Evolutionary conservation across 2,113 vertebrate genomes (phyloP).

Genomic region (Rhynchopsitta pachyrhyncha): DNA sequence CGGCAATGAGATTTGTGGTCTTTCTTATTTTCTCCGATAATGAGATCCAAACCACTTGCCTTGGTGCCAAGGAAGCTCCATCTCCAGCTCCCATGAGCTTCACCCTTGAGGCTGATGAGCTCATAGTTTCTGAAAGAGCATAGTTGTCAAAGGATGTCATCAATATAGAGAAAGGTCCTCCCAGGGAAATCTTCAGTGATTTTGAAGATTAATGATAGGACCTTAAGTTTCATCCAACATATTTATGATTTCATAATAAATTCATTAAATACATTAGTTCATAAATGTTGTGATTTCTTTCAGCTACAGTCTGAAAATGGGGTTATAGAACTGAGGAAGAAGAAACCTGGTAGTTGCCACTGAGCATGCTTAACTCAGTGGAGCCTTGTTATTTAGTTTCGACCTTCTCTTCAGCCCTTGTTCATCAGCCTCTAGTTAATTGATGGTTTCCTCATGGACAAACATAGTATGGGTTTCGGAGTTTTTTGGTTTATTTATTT

Average conservation of each 20-base stretch:
- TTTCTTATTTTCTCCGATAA: not conserved
- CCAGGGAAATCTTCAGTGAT: not conserved
- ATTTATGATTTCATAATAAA: not conserved
- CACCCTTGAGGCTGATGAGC: constrained; percentile 21
- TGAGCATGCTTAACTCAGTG: not conserved
- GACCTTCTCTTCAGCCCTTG: not conserved
- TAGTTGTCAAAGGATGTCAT: not conserved
- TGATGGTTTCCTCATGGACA: not conserved
- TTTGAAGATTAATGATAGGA: not conserved
- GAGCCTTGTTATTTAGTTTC: not conserved
- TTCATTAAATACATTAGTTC: not conserved
- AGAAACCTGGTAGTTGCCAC: not conserved
- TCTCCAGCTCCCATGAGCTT: not conserved
- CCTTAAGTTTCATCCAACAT: not conserved
- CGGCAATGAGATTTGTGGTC: not conserved
- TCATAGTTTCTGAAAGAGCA: not conserved
- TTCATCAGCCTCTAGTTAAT: not conserved
- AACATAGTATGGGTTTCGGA: not conserved
- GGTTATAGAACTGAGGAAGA: not conserved
- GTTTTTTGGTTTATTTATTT: too few relatives aligned
- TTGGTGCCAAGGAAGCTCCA: not conserved
- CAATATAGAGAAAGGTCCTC: not conserved
- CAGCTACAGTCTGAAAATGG: not conserved
- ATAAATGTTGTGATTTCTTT: not conserved
- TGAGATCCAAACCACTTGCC: not conserved